Evolutionary conservation across 2,113 vertebrate genomes (phyloP).

Genomic region (Neodontobutis hainanensis): DNA sequence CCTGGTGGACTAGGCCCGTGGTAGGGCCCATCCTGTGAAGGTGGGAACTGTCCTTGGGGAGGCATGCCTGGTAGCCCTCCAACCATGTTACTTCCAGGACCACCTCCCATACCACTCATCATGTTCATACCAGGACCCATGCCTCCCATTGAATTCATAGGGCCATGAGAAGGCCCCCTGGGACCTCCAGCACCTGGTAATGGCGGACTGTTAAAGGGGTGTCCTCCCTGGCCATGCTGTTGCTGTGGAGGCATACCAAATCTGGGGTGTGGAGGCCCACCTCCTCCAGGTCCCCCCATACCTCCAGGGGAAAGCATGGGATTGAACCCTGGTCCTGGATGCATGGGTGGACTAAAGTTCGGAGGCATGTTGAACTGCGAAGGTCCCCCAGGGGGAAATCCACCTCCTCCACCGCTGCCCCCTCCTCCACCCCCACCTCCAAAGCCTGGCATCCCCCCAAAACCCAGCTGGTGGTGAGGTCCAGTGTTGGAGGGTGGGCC

Average conservation of each 20-base stretch:
- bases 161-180: slow-evolving; percentile 78
- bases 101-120: slow-evolving; percentile 80
- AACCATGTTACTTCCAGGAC: slow-evolving; percentile 78
- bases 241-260: slow-evolving; percentile 81
- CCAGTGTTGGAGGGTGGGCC: slow-evolving; percentile 79
- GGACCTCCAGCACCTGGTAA: slow-evolving; percentile 80
- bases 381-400: slow-evolving; percentile 81
- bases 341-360: slow-evolving; percentile 94
- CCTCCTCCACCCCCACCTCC: slow-evolving; percentile 69
- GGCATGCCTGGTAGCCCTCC: slow-evolving; percentile 85
- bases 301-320: slow-evolving; percentile 89
- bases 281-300: slow-evolving; percentile 79
- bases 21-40: slow-evolving; percentile 82
- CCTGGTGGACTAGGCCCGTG: slow-evolving; percentile 81
- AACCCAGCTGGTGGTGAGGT: slow-evolving; percentile 89
- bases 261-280: slow-evolving; percentile 79
- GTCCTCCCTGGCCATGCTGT: slow-evolving; percentile 82
- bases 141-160: slow-evolving; percentile 77
- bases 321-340: slow-evolving; percentile 86
- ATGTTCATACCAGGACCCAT: slow-evolving; percentile 82
- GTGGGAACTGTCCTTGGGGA: slow-evolving; percentile 89
- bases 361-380: slow-evolving; percentile 89
- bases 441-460: slow-evolving; percentile 83
- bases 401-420: slow-evolving; percentile 71
- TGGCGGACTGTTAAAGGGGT: slow-evolving; percentile 81